Evolutionary conservation across 2,888 invertebrate species (phyloP).

Genomic region (Leucania comma): DNA sequence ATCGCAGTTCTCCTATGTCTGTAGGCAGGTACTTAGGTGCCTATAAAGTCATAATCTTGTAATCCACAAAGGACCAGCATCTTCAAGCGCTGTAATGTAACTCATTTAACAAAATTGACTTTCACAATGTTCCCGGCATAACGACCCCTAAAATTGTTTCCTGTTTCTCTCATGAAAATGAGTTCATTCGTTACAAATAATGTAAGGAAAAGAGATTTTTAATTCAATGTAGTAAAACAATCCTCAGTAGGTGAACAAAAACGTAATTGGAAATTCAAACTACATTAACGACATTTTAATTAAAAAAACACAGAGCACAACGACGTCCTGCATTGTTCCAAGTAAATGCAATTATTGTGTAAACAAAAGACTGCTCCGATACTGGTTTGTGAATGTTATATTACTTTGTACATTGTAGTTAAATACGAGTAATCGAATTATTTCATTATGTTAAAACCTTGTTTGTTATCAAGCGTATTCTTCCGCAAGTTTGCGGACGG

Average conservation of each 20-base stretch:
- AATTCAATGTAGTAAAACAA: constrained; percentile 23
- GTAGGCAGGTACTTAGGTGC: constrained; percentile 6
- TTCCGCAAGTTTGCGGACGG: no score
- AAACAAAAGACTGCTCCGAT: constrained; percentile 28
- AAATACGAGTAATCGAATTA: constrained; percentile 36
- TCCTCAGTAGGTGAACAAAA: constrained; percentile 13
- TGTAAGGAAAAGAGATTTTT: constrained; percentile 17
- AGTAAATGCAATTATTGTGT: constrained; percentile 36
- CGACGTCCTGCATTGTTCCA: constrained; percentile 15
- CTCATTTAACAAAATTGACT: constrained; percentile 49
- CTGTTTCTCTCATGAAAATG: constrained; percentile 22
- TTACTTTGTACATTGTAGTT: constrained; percentile 20
- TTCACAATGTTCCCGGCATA: constrained; percentile 39
- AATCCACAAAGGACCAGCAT: constrained; percentile 27
- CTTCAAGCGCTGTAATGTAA: constrained; percentile 30
- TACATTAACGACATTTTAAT: constrained; percentile 40
- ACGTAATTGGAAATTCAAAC: constrained; percentile 41
- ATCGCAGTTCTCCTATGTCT: background rate
- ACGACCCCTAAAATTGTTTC: constrained; percentile 36
- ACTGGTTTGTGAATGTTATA: constrained; percentile 25
- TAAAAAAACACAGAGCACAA: constrained; percentile 28
- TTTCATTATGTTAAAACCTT: constrained; percentile 31
- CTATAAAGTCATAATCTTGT: constrained; percentile 38
- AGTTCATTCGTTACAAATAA: constrained; percentile 10
- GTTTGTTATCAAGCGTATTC: constrained; percentile 28